Evolutionary conservation across 2,888 invertebrate genomes (phyloP), one percentile per base, ranked within the genome.

Genomic region (Helobdella robusta): DNA sequence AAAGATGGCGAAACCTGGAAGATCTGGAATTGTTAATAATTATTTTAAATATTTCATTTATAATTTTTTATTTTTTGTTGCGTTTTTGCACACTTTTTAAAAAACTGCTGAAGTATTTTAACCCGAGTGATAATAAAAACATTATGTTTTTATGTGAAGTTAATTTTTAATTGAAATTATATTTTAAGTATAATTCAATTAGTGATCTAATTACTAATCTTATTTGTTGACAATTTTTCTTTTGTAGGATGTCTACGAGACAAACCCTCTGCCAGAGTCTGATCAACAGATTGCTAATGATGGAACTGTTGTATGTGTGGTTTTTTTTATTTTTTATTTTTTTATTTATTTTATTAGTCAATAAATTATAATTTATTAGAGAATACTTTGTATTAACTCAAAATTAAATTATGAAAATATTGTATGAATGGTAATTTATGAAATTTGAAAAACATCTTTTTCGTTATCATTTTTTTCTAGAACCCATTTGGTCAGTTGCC

Each of bases 221-320:
- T 20, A 5, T 30, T 30, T 28, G 18, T 8, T 40, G 11, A 11
- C 11, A 15, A 40, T 40, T n/a, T 5, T 35, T n/a, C 28, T 36
- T 44, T 61, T 34, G 4, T 32, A 62, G 62, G 46, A 62, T 32
- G 50, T 62, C n/a, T 23, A 46, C 20, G 62, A 62, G 32, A 62
- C 62, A 28, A 50, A 62, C 18, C 34, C 44, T 20, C n/a, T 48
- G 18, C 20, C 32, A 30, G 62, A 48, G 34, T 44, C 48, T n/a
- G 15, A 46, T 25, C 48, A 50, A 23, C 11, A 48, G 3, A 34
- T 20, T 11, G 8, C 6, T 1, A 23, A 34, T 34, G 35, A 59
- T n/a, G n/a, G n/a, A n/a, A n/a, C n/a, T n/a, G n/a, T n/a, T n/a
- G n/a, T n/a, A n/a, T n/a, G n/a, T n/a, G n/a, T n/a, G n/a, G 44